Evolutionary conservation across 2,888 invertebrate species (phyloP).

Genomic region (Gryllus longicercus): DNA sequence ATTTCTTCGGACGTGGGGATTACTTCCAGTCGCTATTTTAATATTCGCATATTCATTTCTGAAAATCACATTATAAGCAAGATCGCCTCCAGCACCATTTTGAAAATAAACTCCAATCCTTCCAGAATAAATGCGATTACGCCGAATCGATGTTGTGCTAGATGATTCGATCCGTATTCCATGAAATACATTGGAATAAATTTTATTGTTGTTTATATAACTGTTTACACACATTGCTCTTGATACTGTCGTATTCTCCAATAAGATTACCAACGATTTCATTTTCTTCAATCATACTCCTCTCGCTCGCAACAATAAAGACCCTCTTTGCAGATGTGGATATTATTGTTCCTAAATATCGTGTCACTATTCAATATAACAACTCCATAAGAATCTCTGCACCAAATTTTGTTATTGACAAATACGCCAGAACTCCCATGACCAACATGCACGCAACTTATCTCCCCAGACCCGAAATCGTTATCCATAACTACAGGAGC

Average conservation of each 20-base stretch:
- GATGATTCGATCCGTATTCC: conserved; percentile 93
- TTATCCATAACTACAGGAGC: too few relatives aligned
- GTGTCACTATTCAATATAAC: too few relatives aligned
- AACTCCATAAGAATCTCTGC: too few relatives aligned
- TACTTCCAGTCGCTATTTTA: conserved; percentile 94
- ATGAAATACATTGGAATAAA: conserved; percentile 89
- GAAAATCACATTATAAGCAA: conserved; percentile 99
- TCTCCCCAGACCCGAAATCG: too few relatives aligned
- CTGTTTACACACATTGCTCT: conserved; percentile 97
- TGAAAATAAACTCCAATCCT: conserved; percentile 99
- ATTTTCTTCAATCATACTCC: too few relatives aligned
- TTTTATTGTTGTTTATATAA: conserved; percentile 98
- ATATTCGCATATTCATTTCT: conserved; percentile 99
- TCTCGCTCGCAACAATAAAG: too few relatives aligned
- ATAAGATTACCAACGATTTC: conserved; percentile 74
- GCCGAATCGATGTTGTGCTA: conserved; percentile 89
- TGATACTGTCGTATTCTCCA: conserved; percentile 98
- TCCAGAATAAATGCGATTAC: conserved; percentile 97
- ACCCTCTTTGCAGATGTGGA: too few relatives aligned
- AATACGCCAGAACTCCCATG: too few relatives aligned
- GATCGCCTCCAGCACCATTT: conserved; percentile 96
- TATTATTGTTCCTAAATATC: too few relatives aligned
- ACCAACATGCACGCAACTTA: too few relatives aligned
- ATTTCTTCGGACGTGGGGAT: conserved; percentile 94
- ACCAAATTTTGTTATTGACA: too few relatives aligned